Evolutionary conservation across 1,140 invertebrate genomes (phyloP), one percentile per base, ranked within the genome.

Genomic region (Akabosia matsudoensis): DNA sequence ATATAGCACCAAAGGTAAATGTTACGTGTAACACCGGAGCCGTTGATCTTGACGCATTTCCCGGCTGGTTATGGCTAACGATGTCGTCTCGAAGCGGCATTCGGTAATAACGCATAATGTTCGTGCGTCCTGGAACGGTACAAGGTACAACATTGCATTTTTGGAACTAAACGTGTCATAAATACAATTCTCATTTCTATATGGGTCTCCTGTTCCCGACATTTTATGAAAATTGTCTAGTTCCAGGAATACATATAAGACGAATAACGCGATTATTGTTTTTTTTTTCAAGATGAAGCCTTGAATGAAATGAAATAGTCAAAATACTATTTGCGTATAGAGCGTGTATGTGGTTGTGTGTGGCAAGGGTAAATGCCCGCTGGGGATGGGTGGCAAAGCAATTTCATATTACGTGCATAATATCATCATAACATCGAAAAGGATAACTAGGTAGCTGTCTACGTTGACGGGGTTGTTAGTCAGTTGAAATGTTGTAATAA

Each of bases 401-500:
- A 67, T 30, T 67, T 67, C 61, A 67, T 30, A 67, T 31, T 67
- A 67, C 31, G 61, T 67, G 61, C 61, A 31, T 67, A 30, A 67
- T 67, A 67, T 67, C 54, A 56, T 56, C 54, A 67, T 67, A n/a
- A 61, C 54, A 14, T 22, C 3, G 54, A 24, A 22, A 22, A 24
- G 54, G 4, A 10, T n/a, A n/a, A 61, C 22, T 10, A 10, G 7
- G 4, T 7, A 31, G 26, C 61, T 67, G 61, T 67, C 28, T 67
- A 67, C 24, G 4, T 67, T 67, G 28, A 67, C 28, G 61, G 28
- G 28, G 61, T 67, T 67, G 61, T 67, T 28, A 67, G 24, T 31
- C 24, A 30, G 61, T 67, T 30, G 61, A 67, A 67, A 67, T 67
- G 61, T 67, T 67, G 61, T 67, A 67, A 56, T 56, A 56, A 56